Evolutionary conservation across 2,113 vertebrate species (phyloP).

Genomic region (Anthoscopus minutus): DNA sequence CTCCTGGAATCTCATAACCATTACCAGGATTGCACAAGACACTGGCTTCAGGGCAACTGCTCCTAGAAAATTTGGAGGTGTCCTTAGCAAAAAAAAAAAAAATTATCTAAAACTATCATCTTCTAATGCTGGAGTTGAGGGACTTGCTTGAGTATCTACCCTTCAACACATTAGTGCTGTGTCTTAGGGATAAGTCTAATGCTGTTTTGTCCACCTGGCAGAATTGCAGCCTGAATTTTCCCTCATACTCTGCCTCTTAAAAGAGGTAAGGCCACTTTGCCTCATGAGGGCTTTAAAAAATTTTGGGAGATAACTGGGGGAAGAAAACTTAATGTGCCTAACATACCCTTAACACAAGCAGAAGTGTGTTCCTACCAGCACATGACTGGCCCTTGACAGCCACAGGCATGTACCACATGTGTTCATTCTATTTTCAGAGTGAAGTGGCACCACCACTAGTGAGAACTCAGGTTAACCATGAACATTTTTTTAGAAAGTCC

Average conservation of each 20-base stretch:
- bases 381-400: not conserved
- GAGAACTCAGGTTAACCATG: not conserved
- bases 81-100: not conserved
- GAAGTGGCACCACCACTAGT: not conserved
- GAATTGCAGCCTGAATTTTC: not conserved
- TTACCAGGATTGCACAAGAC: not conserved
- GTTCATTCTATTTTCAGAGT: not conserved
- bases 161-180: not conserved
- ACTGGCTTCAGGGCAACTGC: not conserved
- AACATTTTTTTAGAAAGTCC: not conserved
- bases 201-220: not conserved
- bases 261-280: not conserved
- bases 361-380: not conserved
- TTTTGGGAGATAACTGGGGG: fast-evolving
- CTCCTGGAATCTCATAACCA: not conserved
- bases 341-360: not conserved
- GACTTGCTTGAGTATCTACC: not conserved
- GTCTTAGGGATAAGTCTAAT: not conserved
- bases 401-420: not conserved
- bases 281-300: not conserved
- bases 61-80: not conserved
- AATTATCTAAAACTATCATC: not conserved
- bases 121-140: not conserved
- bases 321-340: not conserved
- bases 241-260: not conserved